Evolutionary conservation across 1,140 invertebrate species (phyloP).

Genomic region (Apis florea): DNA sequence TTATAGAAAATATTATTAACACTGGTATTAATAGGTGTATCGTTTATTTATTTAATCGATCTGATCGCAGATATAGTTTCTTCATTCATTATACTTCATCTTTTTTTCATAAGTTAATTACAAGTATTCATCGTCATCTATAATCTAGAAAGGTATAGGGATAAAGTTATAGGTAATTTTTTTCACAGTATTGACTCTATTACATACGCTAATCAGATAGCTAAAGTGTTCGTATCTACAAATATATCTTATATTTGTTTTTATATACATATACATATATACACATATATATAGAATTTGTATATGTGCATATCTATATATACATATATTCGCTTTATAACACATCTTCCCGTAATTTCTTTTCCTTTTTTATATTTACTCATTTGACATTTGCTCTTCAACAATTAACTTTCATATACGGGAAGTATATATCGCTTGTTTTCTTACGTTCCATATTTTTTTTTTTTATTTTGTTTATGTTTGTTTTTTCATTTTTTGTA

Average conservation of each 20-base stretch:
- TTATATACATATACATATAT: conserved; percentile 66
- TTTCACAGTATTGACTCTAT: conserved; percentile 77
- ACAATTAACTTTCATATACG: neutral
- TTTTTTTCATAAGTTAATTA: conserved; percentile 71
- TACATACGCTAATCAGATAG: conserved; percentile 72
- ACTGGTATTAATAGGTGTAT: conserved; percentile 45
- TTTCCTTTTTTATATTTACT: neutral
- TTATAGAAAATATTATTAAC: neutral
- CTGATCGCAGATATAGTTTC: conserved; percentile 69
- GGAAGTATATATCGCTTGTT: neutral
- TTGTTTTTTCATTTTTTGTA: conserved; percentile 35
- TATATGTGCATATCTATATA: conserved; percentile 48
- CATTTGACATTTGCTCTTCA: conserved; percentile 5
- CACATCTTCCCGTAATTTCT: conserved; percentile 14
- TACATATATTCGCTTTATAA: conserved; percentile 46
- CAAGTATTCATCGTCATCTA: conserved; percentile 68
- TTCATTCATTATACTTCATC: conserved; percentile 70
- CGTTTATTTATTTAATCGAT: conserved; percentile 74
- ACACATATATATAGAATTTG: conserved; percentile 44
- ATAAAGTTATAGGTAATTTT: conserved; percentile 70
- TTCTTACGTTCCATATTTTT: conserved; percentile 25
- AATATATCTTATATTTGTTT: conserved; percentile 72
- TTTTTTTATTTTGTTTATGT: conserved; percentile 12
- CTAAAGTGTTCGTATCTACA: conserved; percentile 77
- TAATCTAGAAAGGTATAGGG: conserved; percentile 64